Conservation (phyloP, 2,797 vertebrate species). For the Clarias pachynema region DNA sequence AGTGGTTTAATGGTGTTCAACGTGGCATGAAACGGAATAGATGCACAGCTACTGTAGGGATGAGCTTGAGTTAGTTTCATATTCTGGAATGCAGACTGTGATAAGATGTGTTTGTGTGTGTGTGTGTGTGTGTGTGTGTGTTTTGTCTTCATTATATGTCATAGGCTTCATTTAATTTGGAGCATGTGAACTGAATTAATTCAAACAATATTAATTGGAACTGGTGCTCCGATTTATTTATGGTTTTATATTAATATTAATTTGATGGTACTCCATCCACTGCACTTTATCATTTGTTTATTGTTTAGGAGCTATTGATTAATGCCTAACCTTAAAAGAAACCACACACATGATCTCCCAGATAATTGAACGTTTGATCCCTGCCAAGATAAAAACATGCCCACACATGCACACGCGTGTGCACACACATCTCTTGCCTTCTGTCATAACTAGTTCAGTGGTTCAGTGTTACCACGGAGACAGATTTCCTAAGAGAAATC, state of each 20-base stretch:
- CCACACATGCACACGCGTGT: not conserved
- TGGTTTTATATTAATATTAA: not conserved
- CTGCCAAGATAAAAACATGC: not conserved
- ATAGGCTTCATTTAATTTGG: not conserved
- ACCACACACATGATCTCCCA: not conserved
- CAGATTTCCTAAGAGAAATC: not conserved
- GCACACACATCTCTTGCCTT: not conserved
- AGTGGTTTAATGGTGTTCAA: not conserved
- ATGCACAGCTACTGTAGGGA: no score
- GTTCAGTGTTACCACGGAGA: constrained; percentile 25
- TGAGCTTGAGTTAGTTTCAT: not conserved
- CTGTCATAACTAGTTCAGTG: constrained; percentile 3
- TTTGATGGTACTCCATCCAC: not conserved
- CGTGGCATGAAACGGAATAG: not conserved
- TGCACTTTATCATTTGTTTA: not conserved
- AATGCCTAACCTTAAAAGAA: not conserved
- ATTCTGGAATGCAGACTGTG: not conserved
- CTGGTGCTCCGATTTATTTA: not conserved
- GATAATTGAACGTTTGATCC: not conserved
- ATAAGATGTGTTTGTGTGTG: not conserved
- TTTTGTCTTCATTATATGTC: not conserved
- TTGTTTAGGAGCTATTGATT: not conserved
- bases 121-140: no score
- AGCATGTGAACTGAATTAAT: not conserved
- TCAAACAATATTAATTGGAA: not conserved